Evolutionary conservation across 2,797 vertebrate genomes (phyloP).

Genomic region (Leucoraja ocellata): DNA sequence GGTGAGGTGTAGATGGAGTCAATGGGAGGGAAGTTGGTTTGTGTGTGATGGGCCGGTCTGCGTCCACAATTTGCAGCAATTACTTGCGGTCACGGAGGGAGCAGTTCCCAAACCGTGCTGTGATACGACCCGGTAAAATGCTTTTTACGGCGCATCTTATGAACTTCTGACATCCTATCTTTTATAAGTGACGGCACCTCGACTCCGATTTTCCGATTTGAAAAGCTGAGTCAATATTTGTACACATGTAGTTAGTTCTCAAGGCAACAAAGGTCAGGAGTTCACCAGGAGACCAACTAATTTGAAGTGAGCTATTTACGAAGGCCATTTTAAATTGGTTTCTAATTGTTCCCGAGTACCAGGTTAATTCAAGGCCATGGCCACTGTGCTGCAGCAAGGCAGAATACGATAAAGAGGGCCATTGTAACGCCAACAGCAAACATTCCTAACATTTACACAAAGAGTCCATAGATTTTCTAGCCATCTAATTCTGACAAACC

Average conservation of each 20-base stretch:
- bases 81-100: too few species aligned
- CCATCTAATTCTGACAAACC: not conserved
- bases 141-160: too few species aligned
- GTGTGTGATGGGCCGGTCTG: too few species aligned
- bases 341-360: not conserved
- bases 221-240: not conserved
- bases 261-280: too few species aligned
- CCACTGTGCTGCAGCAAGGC: not conserved
- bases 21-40: too few species aligned
- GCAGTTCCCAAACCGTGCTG: too few species aligned
- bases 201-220: not conserved
- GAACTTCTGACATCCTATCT: not conserved
- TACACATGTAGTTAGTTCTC: not conserved
- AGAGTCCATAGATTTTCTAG: not conserved
- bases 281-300: not conserved
- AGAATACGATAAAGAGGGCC: not conserved
- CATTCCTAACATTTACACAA: not conserved
- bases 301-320: not conserved
- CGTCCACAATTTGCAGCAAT: too few species aligned
- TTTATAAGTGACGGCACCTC: not conserved
- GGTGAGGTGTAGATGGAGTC: too few species aligned
- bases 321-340: not conserved
- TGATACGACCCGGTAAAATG: too few species aligned
- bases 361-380: slow-evolving; percentile 13
- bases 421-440: not conserved